Base-by-base conservation (phyloP, 2,797 vertebrate species). In the Columba guinea region DNA sequence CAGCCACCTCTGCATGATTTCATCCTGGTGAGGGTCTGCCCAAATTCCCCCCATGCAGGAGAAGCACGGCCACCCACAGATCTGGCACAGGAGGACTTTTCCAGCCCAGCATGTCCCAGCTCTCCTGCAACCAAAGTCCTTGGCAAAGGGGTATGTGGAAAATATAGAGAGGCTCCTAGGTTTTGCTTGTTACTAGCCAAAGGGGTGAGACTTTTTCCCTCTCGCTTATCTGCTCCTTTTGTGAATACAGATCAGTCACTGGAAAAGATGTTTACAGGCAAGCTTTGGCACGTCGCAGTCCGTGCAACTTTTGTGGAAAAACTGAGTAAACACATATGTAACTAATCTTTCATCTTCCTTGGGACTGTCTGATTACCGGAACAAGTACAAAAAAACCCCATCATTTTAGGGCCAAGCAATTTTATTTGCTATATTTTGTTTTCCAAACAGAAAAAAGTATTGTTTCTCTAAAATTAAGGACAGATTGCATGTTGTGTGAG, bases 381-480 rank as follows among this genome's bases (percentile, higher is more conserved):
- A 87, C 30, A 84, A 92, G 30, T 34, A 2, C 15, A 6, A n/a
- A 65, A 30, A 74, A 30, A 35, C 49, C 23, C 17, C 14, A 53
- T 30, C 1, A 27, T 37, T 90, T 87, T 46, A 14, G 8, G 13
- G 70, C 59, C 77, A 94, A 84, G 46, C 4, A 87, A 51, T 74
- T 82, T 86, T 80, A 55, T 76, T 93, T 56, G 20, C 32, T 89
- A 6, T 67, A 68, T 64, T 60, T 67, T 87, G 52, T 79, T 91
- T 91, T 87, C 77, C 48, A 87, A 69, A 94, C 74, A 94, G 70
- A 53, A 64, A 77, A 94, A 94, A 23, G 34, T 44, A 87, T 68
- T 96, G 77, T 96, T 87, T 35, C 52, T 77, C 70, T 70, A 51
- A 93, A 93, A 95, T 94, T 79, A 83, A 90, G 70, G 48, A 59